Evolutionary conservation across 2,113 vertebrate species (phyloP).

Genomic region (Tonatia bakeri): DNA sequence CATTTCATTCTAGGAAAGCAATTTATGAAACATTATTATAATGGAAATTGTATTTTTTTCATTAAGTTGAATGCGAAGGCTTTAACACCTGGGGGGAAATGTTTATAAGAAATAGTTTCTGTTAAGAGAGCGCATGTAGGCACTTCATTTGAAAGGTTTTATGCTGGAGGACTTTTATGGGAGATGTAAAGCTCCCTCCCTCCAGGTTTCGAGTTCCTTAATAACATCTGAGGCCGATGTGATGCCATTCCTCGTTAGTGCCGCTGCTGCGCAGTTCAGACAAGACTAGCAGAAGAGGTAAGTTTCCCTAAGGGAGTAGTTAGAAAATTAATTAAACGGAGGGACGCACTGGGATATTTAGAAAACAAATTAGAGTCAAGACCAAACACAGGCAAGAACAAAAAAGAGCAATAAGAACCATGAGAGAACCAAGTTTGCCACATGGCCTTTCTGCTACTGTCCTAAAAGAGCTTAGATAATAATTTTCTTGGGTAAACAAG

Average conservation of each 20-base stretch:
- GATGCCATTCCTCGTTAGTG: slow-evolving; percentile 40
- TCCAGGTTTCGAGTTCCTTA: neutral
- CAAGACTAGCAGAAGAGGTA: slow-evolving; percentile 14
- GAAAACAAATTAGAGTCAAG: slow-evolving; percentile 41
- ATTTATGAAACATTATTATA: slow-evolving; percentile 28
- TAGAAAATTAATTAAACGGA: slow-evolving; percentile 57
- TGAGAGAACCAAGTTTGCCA: neutral
- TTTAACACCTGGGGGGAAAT: neutral
- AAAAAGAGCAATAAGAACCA: neutral
- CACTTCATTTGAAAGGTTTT: neutral
- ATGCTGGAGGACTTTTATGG: neutral
- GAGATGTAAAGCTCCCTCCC: neutral
- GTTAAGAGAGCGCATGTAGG: neutral
- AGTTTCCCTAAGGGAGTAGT: slow-evolving; percentile 33
- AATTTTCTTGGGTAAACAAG: neutral
- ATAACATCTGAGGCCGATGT: neutral
- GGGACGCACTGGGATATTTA: slow-evolving; percentile 45
- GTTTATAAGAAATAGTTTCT: neutral
- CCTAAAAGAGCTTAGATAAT: neutral
- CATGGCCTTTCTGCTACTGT: neutral
- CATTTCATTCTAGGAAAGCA: neutral
- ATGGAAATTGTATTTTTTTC: slow-evolving; percentile 5
- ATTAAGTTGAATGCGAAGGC: neutral
- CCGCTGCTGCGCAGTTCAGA: neutral
- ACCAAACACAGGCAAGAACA: slow-evolving; percentile 17